A percentile compares a stretch with the other conserved stretches of the same genome.
These are phyloP conservation scores for Pachyuromys duprasi DNA, from an alignment of 2,797 vertebrate genomes.

Conservation along the genomic window DNA sequence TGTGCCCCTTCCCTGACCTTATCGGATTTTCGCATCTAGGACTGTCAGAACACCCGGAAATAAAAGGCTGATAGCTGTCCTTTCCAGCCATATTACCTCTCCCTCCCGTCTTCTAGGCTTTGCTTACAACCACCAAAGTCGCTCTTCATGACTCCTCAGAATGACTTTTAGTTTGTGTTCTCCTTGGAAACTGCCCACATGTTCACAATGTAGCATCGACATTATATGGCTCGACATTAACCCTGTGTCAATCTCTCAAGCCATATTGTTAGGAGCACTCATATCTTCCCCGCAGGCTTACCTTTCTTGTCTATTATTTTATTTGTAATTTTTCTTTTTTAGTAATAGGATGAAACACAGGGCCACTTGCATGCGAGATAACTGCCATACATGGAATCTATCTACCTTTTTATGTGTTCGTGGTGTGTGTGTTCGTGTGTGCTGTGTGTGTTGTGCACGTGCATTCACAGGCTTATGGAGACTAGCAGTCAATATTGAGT, in stretches of 20 bases:
- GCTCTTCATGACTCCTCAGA: background rate
- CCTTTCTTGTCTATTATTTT: background rate
- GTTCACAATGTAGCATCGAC: background rate
- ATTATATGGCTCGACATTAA: background rate
- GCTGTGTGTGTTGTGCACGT: background rate
- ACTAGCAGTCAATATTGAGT: background rate
- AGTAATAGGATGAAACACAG: background rate
- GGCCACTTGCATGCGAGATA: background rate
- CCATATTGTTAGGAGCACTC: background rate
- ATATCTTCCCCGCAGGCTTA: background rate
- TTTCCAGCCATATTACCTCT: background rate
- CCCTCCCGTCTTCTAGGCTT: background rate
- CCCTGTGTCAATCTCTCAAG: background rate
- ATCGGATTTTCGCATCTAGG: background rate
- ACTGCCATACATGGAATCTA: background rate
- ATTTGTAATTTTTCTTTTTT: background rate
- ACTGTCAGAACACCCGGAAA: background rate
- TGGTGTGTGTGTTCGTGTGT: background rate
- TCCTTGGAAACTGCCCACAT: background rate
- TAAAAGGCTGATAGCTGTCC: background rate
- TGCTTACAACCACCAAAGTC: background rate
- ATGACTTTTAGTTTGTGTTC: background rate
- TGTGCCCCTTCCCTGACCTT: background rate
- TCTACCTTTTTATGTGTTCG: background rate
- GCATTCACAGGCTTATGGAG: background rate